These are phyloP conservation scores for Schizotus pectinicornis DNA, from an alignment of 2,888 invertebrate species.

Conservation along the genomic window DNA sequence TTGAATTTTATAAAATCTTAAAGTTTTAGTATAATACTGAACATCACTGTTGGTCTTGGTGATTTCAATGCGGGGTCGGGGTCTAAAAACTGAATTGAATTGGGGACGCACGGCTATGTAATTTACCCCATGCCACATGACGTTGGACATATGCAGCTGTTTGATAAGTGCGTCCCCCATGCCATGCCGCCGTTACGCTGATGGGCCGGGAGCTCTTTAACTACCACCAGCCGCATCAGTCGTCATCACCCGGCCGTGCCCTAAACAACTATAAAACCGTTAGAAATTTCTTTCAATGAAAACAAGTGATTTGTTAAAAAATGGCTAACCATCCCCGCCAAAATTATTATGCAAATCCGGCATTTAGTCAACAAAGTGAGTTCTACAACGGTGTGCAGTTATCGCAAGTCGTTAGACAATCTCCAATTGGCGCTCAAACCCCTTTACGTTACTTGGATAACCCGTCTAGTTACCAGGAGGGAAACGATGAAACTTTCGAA, in stretches of 20 bases:
- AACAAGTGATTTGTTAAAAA: slow-evolving; percentile 23
- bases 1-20: too few species aligned
- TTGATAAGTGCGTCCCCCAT: slow-evolving; percentile 40
- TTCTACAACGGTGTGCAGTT: slow-evolving; percentile 59
- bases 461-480: slow-evolving; percentile 10
- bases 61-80: not conserved
- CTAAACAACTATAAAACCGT: slow-evolving; percentile 34
- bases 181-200: slow-evolving; percentile 51
- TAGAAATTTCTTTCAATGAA: slow-evolving; percentile 14
- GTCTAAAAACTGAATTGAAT: not conserved
- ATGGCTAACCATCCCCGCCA: slow-evolving; percentile 27
- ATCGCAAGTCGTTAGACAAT: slow-evolving; percentile 57
- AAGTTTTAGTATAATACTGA: too few species aligned
- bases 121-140: slow-evolving; percentile 58
- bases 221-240: slow-evolving; percentile 44
- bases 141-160: slow-evolving; percentile 58
- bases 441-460: slow-evolving; percentile 45
- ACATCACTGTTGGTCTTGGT: too few species aligned
- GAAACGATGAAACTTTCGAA: slow-evolving; percentile 40
- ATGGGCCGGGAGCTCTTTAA: slow-evolving; percentile 20
- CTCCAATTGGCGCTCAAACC: slow-evolving; percentile 56
- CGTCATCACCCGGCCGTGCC: slow-evolving; percentile 44
- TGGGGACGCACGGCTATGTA: slow-evolving; percentile 49
- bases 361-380: slow-evolving; percentile 81
- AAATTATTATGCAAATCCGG: slow-evolving; percentile 79